Base-by-base conservation (phyloP, 2,888 invertebrate genomes). In the Chloroclysta siterata region DNA sequence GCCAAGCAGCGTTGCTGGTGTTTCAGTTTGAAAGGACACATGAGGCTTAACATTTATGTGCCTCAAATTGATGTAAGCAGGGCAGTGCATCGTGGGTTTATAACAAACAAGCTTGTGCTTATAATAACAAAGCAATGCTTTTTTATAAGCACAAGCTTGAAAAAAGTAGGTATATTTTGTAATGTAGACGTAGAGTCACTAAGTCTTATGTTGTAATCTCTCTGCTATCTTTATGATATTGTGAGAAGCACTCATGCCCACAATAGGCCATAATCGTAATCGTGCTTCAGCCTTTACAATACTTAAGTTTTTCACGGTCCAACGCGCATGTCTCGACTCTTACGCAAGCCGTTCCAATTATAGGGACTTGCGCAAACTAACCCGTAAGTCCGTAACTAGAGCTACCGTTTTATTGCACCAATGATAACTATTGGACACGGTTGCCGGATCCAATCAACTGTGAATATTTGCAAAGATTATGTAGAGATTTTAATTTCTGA, bases 321-420 rank as follows among this genome's bases (percentile, higher is more conserved):
- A 77, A 71, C 60, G 78, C 73, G 69, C 74, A 65, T 77, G 74
- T 74, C 72, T 74, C 64, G 46, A 58, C 39, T 46, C 57, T 80
- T 79, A 59, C 70, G 74, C 73, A 79, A 81, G 70, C 48, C 29
- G 81, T 73, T 84, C 83, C 82, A 85, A 83, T 85, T 84, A 39
- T 39, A 64, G 68, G 64, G 50, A 58, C 70, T 83, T 84, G 74
- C 81, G 81, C 77, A 85, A 86, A 63, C 71, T 74, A 70, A 64
- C 60, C 63, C 54, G 22, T 47, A 60, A 60, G 54, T 55, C 53
- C 63, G 63, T 60, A 62, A 63, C 60, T 59, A 44, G 56, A 61
- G 68, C 68, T 48, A 60, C 66, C 53, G 70, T 63, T 65, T 60
- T 48, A 60, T 59, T 63, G 62, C 63, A 54, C 56, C 59, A 60